Evolutionary conservation across 2,113 vertebrate genomes (phyloP), one percentile per base, ranked within the genome.

Genomic region (Leucopsar rothschildi): DNA sequence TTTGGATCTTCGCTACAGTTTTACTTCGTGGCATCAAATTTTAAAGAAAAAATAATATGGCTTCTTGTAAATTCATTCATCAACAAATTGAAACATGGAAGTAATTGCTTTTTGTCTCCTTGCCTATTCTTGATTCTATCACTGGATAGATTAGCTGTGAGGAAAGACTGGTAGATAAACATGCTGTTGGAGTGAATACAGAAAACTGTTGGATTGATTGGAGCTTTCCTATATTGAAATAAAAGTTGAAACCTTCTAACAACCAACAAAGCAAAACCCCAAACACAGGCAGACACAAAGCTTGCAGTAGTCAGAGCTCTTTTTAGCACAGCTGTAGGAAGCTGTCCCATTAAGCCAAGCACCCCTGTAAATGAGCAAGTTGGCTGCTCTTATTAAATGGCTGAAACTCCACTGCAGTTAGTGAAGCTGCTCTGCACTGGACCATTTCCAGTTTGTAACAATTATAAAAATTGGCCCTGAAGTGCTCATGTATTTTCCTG

Each of bases 11-110:
- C 88, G 42, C 29, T 86, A 49, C 72, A 93, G 40, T 66, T 96
- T 92, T 92, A 76, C 31, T 84, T 82, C 80, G 37, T 53, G 16
- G 24, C 42, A 82, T 7, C 6, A 37, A 95, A 86, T 86, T 82
- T 89, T 79, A 81, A 70, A 85, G 42, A 90, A 92, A 96, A 95
- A 92, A 57, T 81, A 85, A 77, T 93, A 91, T 61, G 28, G 15
- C 19, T 61, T 70, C 56, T 65, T 90, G 25, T 47, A 52, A 73
- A 76, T 55, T 42, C 1, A 47, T 82, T 85, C 3, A 31, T 35
- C 13, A 25, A 42, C 12, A 12, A 15, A 37, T 6, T 39, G 40
- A 75, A 69, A 25, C 19, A 64, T 40, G 8, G 27, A 66, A 63
- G 28, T 42, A 59, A 61, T 59, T 77, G 49, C 2, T 50, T 90